Base-by-base conservation (phyloP, 2,888 invertebrate genomes). In the Dynastes maya region DNA sequence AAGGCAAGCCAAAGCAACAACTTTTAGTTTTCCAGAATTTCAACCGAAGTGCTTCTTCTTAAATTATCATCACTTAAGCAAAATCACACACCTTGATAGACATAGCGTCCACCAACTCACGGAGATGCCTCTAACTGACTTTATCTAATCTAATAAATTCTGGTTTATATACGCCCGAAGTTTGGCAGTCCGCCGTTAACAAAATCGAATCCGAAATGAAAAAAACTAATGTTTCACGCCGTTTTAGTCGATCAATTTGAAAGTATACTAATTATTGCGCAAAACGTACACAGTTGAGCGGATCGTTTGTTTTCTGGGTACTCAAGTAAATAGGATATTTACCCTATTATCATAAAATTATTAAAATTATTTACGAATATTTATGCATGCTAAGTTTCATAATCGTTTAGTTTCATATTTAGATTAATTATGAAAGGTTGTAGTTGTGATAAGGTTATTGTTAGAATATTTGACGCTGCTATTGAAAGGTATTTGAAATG, bases 121-220 rank as follows among this genome's bases (percentile, higher is more conserved):
- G 71, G 58, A 72, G 71, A 72, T 72, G 71, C 40, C 58, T 22
- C 45, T 40, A 67, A 72, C 71, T 72, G 71, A 72, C 71, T 72
- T 58, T 68, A 68, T 29, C 27, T 27, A 37, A 68, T 63, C 58
- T 40, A 72, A 72, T 58, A 37, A 72, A 72, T 72, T 72, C 16
- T 22, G 37, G 37, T 58, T 72, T 72, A 58, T 72, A 72, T 72
- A 72, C 70, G 27, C 29, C 9, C 67, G 11, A 58, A 58, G 40
- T 72, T 72, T 58, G 71, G 58, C 16, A 72, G 40, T 58, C n/a
- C 40, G 40, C 58, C 22, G 32, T 72, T 58, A 68, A 27, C 11
- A 71, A 71, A 71, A 32, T 45, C 45, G 45, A 45, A 45, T 40
- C 6, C 22, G 58, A 6, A 64, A 11, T 5, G 49, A 67, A 45